Evolutionary conservation across 2,113 vertebrate genomes (phyloP).

Genomic region (Nerophis ophidion): DNA sequence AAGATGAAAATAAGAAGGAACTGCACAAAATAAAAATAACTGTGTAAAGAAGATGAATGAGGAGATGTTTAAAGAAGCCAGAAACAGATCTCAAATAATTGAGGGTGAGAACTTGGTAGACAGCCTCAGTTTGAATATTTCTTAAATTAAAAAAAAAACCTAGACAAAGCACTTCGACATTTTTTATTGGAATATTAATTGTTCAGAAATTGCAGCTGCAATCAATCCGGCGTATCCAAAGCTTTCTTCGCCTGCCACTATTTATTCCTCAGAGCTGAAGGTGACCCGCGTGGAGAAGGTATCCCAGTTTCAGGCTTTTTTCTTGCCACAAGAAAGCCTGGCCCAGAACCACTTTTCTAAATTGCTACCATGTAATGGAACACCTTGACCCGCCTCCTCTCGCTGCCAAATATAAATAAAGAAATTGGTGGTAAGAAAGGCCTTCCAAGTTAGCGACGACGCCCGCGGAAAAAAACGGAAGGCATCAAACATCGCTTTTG

Average conservation of each 20-base stretch:
- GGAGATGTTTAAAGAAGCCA: neutral
- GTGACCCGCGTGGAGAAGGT: constrained; percentile 61
- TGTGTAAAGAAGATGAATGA: neutral
- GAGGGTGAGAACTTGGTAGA: neutral
- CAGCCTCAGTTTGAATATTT: neutral
- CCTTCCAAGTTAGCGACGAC: constrained; percentile 37
- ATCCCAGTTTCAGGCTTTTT: constrained; percentile 53
- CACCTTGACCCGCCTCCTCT: constrained; percentile 59
- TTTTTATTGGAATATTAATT: constrained; percentile 9
- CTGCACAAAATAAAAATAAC: neutral
- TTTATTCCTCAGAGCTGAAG: constrained; percentile 49
- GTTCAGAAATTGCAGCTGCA: neutral
- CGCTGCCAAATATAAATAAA: constrained; percentile 59
- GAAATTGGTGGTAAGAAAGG: constrained; percentile 52
- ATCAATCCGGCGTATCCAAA: neutral
- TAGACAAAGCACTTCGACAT: constrained; percentile 33
- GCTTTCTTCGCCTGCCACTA: neutral
- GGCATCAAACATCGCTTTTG: constrained; percentile 43
- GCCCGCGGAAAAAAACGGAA: constrained; percentile 53
- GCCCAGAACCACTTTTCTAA: constrained; percentile 59
- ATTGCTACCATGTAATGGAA: constrained; percentile 66
- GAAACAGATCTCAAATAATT: too few species aligned
- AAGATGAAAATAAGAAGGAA: constrained; percentile 18
- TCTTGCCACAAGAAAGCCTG: constrained; percentile 53
- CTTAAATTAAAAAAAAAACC: constrained; percentile 45